Conservation (phyloP, 2,113 vertebrate species). For the Isurus oxyrinchus region DNA sequence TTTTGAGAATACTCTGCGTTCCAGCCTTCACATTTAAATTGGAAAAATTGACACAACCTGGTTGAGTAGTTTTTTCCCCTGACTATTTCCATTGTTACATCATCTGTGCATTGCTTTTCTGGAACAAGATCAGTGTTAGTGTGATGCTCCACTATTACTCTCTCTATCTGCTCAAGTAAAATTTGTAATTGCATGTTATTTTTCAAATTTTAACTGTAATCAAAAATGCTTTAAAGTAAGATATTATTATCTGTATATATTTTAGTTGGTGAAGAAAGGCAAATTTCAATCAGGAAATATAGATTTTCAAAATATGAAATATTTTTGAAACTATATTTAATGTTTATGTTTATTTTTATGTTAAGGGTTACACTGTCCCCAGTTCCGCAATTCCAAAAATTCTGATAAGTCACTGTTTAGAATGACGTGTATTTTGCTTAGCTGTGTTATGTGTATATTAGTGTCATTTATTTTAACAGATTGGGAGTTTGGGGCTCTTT, state of each 20-base stretch:
- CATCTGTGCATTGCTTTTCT: not conserved
- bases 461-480: slow-evolving; percentile 26
- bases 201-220: not conserved
- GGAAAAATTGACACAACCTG: not conserved
- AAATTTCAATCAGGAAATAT: not conserved
- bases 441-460: not conserved
- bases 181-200: not conserved
- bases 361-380: not conserved
- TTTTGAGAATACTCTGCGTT: not conserved
- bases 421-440: not conserved
- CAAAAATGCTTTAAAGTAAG: not conserved
- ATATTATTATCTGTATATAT: not conserved
- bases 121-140: not conserved
- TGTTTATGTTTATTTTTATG: not conserved
- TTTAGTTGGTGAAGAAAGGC: not conserved
- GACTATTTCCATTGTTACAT: not conserved
- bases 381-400: slow-evolving; percentile 4
- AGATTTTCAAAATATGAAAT: not conserved
- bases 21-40: not conserved
- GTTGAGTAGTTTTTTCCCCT: not conserved
- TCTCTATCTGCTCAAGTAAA: not conserved
- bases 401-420: not conserved
- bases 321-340: not conserved
- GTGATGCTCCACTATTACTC: not conserved
- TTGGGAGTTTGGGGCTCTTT: slow-evolving; percentile 32